Percentiles rank a stretch among this genome's conserved stretches.
Evolutionary conservation across 2,797 vertebrate species (phyloP).

Genomic region (Bryconaethiops microstoma): DNA sequence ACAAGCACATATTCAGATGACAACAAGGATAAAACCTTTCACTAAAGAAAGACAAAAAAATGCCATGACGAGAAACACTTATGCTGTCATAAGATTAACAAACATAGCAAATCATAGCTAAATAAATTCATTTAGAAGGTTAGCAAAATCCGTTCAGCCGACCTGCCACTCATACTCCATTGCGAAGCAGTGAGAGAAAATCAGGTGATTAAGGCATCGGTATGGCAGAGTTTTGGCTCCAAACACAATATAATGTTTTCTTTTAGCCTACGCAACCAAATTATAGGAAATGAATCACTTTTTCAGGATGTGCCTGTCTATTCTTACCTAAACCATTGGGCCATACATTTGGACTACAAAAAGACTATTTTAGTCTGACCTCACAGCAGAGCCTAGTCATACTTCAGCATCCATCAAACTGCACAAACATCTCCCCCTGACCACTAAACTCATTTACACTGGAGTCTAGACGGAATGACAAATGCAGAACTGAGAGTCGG

Average conservation of each 20-base stretch:
- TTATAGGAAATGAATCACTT: slow-evolving; percentile 33
- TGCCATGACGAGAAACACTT: background rate
- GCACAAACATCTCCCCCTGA: slow-evolving; percentile 23
- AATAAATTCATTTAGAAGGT: background rate
- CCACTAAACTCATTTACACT: slow-evolving; percentile 25
- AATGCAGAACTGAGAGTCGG: slow-evolving; percentile 34
- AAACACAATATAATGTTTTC: background rate
- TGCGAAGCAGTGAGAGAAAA: background rate
- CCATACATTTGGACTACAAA: slow-evolving; percentile 17
- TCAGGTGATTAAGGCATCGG: background rate
- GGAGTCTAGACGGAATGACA: slow-evolving; percentile 32
- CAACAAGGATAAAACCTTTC: background rate
- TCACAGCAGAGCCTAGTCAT: slow-evolving; percentile 26
- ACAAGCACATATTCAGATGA: background rate
- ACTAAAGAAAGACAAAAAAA: background rate
- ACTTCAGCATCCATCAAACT: background rate
- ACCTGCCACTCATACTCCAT: background rate
- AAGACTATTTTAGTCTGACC: background rate
- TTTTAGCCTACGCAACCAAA: slow-evolving; percentile 1
- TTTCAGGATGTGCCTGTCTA: slow-evolving; percentile 13
- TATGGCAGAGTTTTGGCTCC: background rate
- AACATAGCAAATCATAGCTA: no score
- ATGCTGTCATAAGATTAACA: background rate
- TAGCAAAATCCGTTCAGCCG: background rate
- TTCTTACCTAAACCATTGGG: background rate